phyloP scores from a whole-genome alignment of 2,113 vertebrate species.

The Phocoena phocoena region DNA sequence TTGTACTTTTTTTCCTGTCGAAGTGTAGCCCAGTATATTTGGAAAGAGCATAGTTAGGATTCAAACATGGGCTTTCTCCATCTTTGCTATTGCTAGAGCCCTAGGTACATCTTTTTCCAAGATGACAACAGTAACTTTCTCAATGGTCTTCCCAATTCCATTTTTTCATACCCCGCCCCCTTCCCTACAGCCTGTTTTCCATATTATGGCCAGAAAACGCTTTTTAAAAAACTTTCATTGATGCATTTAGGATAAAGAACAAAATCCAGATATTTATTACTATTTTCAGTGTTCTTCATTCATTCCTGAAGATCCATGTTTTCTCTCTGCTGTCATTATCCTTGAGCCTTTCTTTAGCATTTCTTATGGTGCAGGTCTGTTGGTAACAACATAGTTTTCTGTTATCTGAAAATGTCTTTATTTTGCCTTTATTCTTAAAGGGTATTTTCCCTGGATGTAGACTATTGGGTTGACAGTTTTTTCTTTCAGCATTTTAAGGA shows the following conservation, averaged over 20 bases:
- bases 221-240: neutral
- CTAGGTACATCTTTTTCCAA: neutral
- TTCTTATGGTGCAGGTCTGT: neutral
- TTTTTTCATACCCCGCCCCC: neutral
- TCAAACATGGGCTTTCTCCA: neutral
- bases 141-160: neutral
- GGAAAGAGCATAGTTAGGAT: neutral
- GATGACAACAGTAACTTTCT: neutral
- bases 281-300: neutral
- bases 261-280: neutral
- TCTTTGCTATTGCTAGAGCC: neutral
- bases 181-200: neutral
- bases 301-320: neutral
- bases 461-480: neutral
- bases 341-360: neutral
- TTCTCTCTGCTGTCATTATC: neutral
- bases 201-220: neutral
- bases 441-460: neutral
- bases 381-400: neutral
- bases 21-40: neutral
- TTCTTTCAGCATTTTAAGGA: neutral
- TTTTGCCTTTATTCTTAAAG: slow-evolving; percentile 7
- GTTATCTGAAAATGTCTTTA: slow-evolving; percentile 10
- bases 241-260: neutral
- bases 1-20: neutral